These are phyloP conservation scores for Apodemia duryi DNA, from an alignment of 2,888 invertebrate genomes.

Conservation along the genomic window DNA sequence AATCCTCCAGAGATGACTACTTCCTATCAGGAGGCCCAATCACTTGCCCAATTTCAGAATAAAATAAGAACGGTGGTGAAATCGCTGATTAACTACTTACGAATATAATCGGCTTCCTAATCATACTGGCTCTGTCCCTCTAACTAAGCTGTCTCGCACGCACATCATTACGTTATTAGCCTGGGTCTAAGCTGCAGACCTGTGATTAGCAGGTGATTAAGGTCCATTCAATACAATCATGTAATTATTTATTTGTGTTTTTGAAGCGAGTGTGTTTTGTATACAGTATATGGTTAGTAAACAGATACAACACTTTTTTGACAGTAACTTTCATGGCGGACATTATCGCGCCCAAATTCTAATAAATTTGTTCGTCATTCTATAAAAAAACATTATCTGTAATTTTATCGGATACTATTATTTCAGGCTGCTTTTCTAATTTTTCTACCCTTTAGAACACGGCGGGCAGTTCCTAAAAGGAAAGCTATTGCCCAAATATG, in stretches of 20 bases:
- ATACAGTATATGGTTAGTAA: constrained; percentile 40
- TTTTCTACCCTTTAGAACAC: too few relatives aligned
- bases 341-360: too few relatives aligned
- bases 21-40: too few relatives aligned
- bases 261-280: constrained; percentile 70
- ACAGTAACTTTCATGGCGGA: neutral
- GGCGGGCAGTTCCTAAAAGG: too few relatives aligned
- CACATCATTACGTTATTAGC: constrained; percentile 71
- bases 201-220: constrained; percentile 75
- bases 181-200: constrained; percentile 55
- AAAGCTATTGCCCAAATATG: too few relatives aligned
- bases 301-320: constrained; percentile 33
- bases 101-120: neutral
- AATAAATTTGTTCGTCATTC: too few relatives aligned
- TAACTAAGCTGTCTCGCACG: constrained; percentile 40
- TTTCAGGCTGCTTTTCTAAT: too few relatives aligned
- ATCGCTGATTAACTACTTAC: constrained; percentile 6
- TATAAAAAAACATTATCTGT: too few relatives aligned
- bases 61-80: neutral
- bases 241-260: constrained; percentile 78
- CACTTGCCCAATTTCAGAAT: neutral
- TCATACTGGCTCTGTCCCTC: constrained; percentile 37
- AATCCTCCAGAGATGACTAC: too few relatives aligned
- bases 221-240: constrained; percentile 74
- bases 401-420: too few relatives aligned